Evolutionary conservation across 2,113 vertebrate genomes (phyloP).

Genomic region (Phyllostomus hastatus): DNA sequence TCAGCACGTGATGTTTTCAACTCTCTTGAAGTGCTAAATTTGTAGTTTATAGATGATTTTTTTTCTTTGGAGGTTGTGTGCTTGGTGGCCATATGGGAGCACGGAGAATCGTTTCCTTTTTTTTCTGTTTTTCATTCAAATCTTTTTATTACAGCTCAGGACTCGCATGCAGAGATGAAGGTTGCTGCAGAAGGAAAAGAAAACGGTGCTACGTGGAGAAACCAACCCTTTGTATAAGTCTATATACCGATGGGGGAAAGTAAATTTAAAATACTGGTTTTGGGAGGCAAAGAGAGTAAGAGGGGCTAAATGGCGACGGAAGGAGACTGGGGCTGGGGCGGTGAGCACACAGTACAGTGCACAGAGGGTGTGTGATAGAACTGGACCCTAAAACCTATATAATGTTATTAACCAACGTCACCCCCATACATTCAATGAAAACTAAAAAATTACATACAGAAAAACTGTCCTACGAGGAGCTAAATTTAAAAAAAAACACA

Average conservation of each 20-base stretch:
- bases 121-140: not conserved
- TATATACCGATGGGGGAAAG: not conserved
- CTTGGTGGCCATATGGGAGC: not conserved
- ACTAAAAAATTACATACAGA: too few relatives aligned
- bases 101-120: not conserved
- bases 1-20: conserved; percentile 14
- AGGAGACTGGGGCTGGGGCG: too few relatives aligned
- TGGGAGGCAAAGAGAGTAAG: too few relatives aligned
- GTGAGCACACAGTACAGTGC: too few relatives aligned
- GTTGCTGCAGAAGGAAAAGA: not conserved
- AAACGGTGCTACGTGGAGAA: not conserved
- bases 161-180: not conserved
- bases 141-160: not conserved
- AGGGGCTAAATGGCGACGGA: too few relatives aligned
- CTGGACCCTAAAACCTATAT: too few relatives aligned
- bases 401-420: too few relatives aligned
- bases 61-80: not conserved
- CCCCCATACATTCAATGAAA: too few relatives aligned
- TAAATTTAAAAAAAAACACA: too few relatives aligned
- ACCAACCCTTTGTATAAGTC: not conserved
- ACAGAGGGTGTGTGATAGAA: too few relatives aligned
- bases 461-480: too few relatives aligned
- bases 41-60: not conserved
- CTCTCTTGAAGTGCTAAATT: not conserved
- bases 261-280: not conserved